phyloP scores from a whole-genome alignment of 2,113 vertebrate genomes.

The Clupea harengus region DNA sequence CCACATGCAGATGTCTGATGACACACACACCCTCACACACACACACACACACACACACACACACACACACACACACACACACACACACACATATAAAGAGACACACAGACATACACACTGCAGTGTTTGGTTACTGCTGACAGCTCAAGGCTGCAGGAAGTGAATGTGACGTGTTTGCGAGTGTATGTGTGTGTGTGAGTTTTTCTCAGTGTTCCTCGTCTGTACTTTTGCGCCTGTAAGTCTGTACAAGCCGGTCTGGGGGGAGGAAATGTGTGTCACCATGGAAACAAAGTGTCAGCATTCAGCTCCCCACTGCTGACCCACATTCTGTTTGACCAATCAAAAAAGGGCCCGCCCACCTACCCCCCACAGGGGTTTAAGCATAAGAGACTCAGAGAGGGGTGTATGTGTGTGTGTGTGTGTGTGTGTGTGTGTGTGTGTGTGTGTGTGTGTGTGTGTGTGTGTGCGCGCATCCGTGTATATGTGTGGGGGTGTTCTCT shows the following conservation, averaged over 20 bases:
- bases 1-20: not conserved
- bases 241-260: not conserved
- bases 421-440: not conserved
- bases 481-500: conserved; percentile 18
- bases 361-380: conserved; percentile 10
- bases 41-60: not conserved
- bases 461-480: not conserved
- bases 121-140: conserved; percentile 42
- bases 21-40: too few species aligned
- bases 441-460: conserved; percentile 26
- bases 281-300: conserved; percentile 64
- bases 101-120: not conserved
- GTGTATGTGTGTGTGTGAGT: not conserved
- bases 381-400: not conserved
- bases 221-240: not conserved
- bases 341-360: conserved; percentile 29
- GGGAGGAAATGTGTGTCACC: conserved; percentile 57
- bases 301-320: conserved; percentile 62
- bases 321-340: conserved; percentile 60
- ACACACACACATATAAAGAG: too few species aligned
- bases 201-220: not conserved
- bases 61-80: not conserved
- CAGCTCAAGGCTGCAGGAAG: conserved; percentile 61
- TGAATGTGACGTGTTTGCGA: conserved; percentile 46
- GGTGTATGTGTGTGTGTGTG: not conserved